A percentile compares a stretch with the other conserved stretches of the same genome.
Evolutionary conservation across 2,797 vertebrate genomes (phyloP).

Genomic region (Sylvia borin): DNA sequence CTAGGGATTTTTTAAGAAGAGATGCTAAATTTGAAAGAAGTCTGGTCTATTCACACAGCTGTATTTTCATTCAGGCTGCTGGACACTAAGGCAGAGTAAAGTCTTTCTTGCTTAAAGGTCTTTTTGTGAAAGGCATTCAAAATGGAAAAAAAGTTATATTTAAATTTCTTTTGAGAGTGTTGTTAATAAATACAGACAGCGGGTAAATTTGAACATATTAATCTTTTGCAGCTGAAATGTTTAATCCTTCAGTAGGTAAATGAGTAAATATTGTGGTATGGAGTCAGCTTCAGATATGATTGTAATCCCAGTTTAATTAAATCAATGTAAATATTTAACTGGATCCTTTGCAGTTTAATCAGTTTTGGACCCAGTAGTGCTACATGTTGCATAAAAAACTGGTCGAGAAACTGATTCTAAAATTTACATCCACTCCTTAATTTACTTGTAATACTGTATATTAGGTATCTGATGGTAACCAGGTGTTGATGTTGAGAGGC

Average conservation of each 20-base stretch:
- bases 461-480: not conserved
- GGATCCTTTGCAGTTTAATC: not conserved
- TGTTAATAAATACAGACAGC: not conserved
- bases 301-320: conserved; percentile 20
- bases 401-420: not conserved
- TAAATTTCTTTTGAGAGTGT: not conserved
- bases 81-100: not conserved
- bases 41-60: not conserved
- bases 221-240: not conserved
- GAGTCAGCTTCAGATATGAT: not conserved
- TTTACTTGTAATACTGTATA: not conserved
- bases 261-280: not conserved
- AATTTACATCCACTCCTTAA: not conserved
- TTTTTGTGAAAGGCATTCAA: not conserved
- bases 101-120: not conserved
- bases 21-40: not conserved
- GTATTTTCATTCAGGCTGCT: not conserved
- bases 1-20: not conserved
- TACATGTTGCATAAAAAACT: not conserved
- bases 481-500: not conserved
- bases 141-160: not conserved
- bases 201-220: not conserved
- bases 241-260: not conserved
- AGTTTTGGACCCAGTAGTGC: not conserved
- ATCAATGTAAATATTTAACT: not conserved